Evolutionary conservation across 2,113 vertebrate species (phyloP).

Genomic region (Sardina pilchardus): DNA sequence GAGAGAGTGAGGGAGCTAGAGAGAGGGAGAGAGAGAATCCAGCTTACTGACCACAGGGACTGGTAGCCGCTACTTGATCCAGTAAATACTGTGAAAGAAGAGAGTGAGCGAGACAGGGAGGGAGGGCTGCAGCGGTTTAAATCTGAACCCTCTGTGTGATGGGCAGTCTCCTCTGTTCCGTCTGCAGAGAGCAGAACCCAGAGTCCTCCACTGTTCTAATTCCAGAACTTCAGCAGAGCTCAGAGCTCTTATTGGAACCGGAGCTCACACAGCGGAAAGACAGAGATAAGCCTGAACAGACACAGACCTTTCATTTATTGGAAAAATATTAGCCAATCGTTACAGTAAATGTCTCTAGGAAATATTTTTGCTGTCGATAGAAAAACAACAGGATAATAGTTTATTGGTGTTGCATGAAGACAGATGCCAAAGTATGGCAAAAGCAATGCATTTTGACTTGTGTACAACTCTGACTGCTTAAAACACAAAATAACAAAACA

Average conservation of each 20-base stretch:
- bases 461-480: conserved; percentile 17
- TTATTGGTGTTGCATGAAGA: conserved; percentile 37
- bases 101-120: conserved; percentile 35
- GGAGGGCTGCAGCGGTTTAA: conserved; percentile 29
- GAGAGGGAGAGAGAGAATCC: conserved; percentile 59
- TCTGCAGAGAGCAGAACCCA: conserved; percentile 32
- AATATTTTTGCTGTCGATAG: conserved; percentile 44
- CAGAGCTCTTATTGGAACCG: not conserved
- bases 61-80: conserved; percentile 57
- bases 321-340: conserved; percentile 54
- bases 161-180: conserved; percentile 47
- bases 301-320: conserved; percentile 44
- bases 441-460: conserved; percentile 28
- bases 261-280: conserved; percentile 32
- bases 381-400: conserved; percentile 39
- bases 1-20: conserved; percentile 49
- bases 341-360: conserved; percentile 46
- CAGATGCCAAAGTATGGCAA: conserved; percentile 33
- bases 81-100: conserved; percentile 57
- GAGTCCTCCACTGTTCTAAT: not conserved
- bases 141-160: conserved; percentile 46
- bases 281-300: conserved; percentile 39
- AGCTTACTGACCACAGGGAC: conserved; percentile 62
- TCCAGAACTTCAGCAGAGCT: not conserved
- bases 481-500: conserved; percentile 17